A percentile compares a stretch with the other conserved stretches of the same genome.
These are phyloP conservation scores for Molanna angustata DNA, from an alignment of 2,888 invertebrate species.

Conservation along the genomic window DNA sequence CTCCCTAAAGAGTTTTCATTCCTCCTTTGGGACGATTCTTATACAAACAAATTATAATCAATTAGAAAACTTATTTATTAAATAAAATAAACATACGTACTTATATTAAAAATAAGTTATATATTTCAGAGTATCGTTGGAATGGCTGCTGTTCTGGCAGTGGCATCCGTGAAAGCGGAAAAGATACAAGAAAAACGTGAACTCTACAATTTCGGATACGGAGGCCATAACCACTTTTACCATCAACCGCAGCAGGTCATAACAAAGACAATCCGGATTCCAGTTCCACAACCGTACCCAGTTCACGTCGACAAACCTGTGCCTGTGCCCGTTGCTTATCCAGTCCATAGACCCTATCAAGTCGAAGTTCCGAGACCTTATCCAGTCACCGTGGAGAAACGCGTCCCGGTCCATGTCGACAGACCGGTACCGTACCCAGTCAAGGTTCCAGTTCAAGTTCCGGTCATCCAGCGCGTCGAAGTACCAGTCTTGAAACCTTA, in stretches of 20 bases:
- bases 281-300: slow-evolving; percentile 52
- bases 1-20: no score
- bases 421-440: slow-evolving; percentile 27
- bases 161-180: slow-evolving; percentile 15
- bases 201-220: slow-evolving; percentile 21
- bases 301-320: slow-evolving; percentile 51
- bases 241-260: slow-evolving; percentile 35
- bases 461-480: slow-evolving; percentile 26
- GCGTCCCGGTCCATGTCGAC: slow-evolving; percentile 23
- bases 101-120: not conserved
- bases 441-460: slow-evolving; percentile 23
- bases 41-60: no score
- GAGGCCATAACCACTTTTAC: slow-evolving; percentile 6
- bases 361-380: slow-evolving; percentile 45
- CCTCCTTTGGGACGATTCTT: no score
- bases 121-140: slow-evolving; percentile 12
- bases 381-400: slow-evolving; percentile 23
- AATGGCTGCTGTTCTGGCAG: slow-evolving; percentile 13
- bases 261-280: slow-evolving; percentile 51
- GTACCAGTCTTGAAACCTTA: slow-evolving; percentile 41
- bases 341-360: slow-evolving; percentile 53
- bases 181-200: slow-evolving; percentile 24
- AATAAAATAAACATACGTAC: no score
- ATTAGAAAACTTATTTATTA: no score
- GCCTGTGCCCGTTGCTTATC: slow-evolving; percentile 49